phyloP scores from a whole-genome alignment of 2,113 vertebrate genomes.

The Mungos mungo region DNA sequence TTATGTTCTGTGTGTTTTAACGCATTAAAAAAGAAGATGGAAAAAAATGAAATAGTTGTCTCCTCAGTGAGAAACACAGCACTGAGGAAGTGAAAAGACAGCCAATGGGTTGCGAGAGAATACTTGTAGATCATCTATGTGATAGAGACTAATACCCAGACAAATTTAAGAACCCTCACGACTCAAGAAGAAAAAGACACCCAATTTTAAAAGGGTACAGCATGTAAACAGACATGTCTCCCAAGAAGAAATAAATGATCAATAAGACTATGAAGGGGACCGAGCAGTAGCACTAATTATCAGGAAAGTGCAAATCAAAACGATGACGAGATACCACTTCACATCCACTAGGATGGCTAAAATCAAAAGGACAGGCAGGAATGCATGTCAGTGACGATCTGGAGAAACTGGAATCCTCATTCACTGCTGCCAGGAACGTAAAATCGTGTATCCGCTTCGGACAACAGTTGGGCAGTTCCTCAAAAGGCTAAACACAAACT shows the following conservation, averaged over 20 bases:
- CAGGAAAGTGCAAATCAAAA: neutral
- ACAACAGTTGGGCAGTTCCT: neutral
- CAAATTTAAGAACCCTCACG: neutral
- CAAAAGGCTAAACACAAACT: neutral
- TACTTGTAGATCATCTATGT: neutral
- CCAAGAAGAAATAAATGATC: neutral
- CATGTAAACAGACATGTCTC: neutral
- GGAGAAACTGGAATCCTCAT: neutral
- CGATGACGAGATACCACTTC: neutral
- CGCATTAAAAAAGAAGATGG: neutral
- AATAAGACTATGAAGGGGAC: neutral
- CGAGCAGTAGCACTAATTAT: neutral
- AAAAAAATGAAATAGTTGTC: neutral
- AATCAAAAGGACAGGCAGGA: neutral
- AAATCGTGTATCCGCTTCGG: neutral
- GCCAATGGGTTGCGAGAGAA: neutral
- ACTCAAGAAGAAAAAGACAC: neutral
- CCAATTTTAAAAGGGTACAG: neutral
- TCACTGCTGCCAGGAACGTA: neutral
- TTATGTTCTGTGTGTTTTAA: neutral
- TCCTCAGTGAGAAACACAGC: neutral
- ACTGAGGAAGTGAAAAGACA: neutral
- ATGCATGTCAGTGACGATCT: neutral
- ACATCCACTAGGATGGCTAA: neutral
- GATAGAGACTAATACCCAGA: neutral